Conservation (phyloP, 2,113 vertebrate genomes). For the Clupea harengus region DNA sequence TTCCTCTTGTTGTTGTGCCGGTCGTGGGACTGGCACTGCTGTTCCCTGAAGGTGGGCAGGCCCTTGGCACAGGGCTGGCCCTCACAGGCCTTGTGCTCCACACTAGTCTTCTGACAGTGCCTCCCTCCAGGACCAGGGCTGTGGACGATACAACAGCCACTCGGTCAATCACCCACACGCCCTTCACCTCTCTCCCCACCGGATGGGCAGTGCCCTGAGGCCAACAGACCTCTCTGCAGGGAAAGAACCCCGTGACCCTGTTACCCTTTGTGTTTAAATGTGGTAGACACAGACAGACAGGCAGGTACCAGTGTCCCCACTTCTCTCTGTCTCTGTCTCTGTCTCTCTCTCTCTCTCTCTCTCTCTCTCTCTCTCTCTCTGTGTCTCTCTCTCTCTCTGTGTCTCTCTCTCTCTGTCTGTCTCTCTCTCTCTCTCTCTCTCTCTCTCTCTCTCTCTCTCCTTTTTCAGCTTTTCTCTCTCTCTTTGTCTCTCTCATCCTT, state of each 20-base stretch:
- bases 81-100: constrained; percentile 92
- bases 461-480: neutral
- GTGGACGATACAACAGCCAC: neutral
- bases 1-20: constrained; percentile 80
- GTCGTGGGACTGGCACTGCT: constrained; percentile 91
- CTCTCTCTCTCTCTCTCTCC: neutral
- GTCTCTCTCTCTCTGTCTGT: neutral
- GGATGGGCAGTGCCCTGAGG: too few species aligned
- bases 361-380: neutral
- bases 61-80: constrained; percentile 86
- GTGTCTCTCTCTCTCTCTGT: neutral
- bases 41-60: constrained; percentile 86
- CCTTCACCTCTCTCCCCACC: neutral
- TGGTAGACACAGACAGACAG: neutral
- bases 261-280: neutral
- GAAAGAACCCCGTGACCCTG: neutral
- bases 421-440: neutral
- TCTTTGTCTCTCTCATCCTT: neutral
- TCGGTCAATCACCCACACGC: neutral
- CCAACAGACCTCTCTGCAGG: too few species aligned
- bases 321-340: neutral
- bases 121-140: constrained; percentile 88
- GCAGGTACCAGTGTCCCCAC: neutral
- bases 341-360: neutral
- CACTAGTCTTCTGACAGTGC: constrained; percentile 81